These are phyloP conservation scores for Acanthurus tractus DNA, from an alignment of 2,797 vertebrate species.

Conservation along the genomic window DNA sequence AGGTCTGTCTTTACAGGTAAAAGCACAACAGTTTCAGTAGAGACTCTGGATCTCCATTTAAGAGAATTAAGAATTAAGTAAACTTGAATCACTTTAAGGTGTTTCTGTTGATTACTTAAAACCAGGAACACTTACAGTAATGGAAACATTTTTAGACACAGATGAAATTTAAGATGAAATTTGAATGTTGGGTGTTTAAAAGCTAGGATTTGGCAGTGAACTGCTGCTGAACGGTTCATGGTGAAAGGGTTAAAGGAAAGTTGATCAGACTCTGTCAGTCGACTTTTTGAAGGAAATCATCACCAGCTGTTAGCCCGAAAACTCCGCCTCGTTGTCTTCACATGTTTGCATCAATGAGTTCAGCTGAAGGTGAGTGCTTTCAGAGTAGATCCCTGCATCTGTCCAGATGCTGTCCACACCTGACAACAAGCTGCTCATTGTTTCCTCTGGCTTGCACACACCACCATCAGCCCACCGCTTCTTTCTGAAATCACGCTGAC, in stretches of 20 bases:
- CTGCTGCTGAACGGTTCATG: background rate
- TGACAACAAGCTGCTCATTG: background rate
- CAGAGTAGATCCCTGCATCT: background rate
- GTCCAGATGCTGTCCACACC: constrained; percentile 4
- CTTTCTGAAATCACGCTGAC: constrained; percentile 10
- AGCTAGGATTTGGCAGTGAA: background rate
- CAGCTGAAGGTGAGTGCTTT: constrained; percentile 30
- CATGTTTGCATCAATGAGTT: background rate
- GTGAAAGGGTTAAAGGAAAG: background rate
- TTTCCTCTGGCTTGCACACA: constrained; percentile 7
- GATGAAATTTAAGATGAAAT: too few relatives aligned
- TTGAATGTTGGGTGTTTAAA: too few relatives aligned
- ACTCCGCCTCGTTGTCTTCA: constrained; percentile 7
- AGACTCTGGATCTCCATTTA: background rate
- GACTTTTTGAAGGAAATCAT: background rate
- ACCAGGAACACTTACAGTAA: too few relatives aligned
- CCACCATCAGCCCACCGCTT: background rate
- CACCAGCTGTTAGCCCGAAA: background rate
- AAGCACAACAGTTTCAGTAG: background rate
- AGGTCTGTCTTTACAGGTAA: too few relatives aligned
- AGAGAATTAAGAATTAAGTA: background rate
- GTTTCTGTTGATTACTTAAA: background rate
- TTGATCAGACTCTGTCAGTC: background rate
- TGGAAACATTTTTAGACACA: too few relatives aligned
- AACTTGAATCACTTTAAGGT: background rate